Evolutionary conservation across 1,140 invertebrate genomes (phyloP), one percentile per base, ranked within the genome.

Genomic region (Zaprionus capensis): DNA sequence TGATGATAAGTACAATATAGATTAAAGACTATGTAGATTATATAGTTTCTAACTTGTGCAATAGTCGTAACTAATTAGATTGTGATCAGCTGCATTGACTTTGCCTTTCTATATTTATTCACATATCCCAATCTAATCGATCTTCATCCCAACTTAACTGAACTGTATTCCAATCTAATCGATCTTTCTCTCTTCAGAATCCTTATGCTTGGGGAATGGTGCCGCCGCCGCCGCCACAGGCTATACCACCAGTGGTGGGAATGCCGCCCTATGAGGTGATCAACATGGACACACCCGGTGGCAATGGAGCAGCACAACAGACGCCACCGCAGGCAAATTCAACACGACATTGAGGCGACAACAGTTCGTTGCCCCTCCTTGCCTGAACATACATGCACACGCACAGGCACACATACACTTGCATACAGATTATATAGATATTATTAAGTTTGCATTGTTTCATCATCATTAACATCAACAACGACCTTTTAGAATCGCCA

Each of bases 151-250:
- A 38, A 34, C 22, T 5, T 53, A 26, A n/a, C n/a, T 6, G 14
- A 15, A 7, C 6, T 17, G 9, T 11, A 6, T 7, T 20, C 0
- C 0, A 34, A 4, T 46, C 41, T 46, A 20, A 46, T 20, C n/a
- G 6, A 56, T 56, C 7, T n/a, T 56, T 24, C 53, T n/a, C 15
- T 7, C 9, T 34, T 6, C 24, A 86, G 82, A 71, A 58, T 63
- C 69, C 61, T 1, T 86, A 78, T 65, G 70, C 63, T 28, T 86
- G 83, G 83, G 56, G 69, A 26, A 36, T 86, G 51, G 46, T 68
- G 11, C 51, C 68, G 7, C 65, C 71, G 15, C 31, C 44, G 5
- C 22, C 71, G 12, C 31, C 44, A 4, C 22, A 14, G 17, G 24
- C 38, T 6, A 17, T 63, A 9, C 55, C 66, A 7, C 58, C 58